Base-by-base conservation (phyloP, 2,113 vertebrate species). In the Argyrosomus japonicus region DNA sequence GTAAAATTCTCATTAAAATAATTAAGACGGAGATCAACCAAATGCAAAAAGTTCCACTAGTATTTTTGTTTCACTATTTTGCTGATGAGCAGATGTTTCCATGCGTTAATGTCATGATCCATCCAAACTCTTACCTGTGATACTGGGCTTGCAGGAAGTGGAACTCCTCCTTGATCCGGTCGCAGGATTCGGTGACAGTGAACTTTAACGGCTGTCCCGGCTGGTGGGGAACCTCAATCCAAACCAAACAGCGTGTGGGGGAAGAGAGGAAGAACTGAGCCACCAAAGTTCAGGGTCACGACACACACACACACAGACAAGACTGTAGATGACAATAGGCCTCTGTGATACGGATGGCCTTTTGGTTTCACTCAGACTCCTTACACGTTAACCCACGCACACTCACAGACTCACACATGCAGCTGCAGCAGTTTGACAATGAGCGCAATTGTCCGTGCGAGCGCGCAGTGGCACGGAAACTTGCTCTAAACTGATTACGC, bases 91-190 rank as follows among this genome's bases (percentile, higher is more conserved):
- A 47, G 25, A 36, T 27, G 32, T 47, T 57, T 65, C 45, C 40
- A 70, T 69, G 56, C 15, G n/a, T 27, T 58, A 13, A 29, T 50
- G 50, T 15, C 61, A 40, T 19, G 32, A 51, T 62, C 27, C 54
- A 32, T 53, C 43, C 63, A 27, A 2, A 79, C 62, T 78, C 86
- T 86, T 15, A 98, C 97, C 97, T 98, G 97, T 98, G 97, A 93
- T 97, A 98, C 95, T 98, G 97, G 10, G 97, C 97, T 89, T 98
- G 97, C 27, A 98, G 95, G 83, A 99, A 98, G 95, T 98, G 97
- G 92, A 98, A 98, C 93, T 98, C 97, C 92, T 99, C 97, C 81
- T 99, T 98, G 92, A 99, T 99, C 81, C 97, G 95, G 85, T 99
- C 97, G 92, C 97, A 94, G 57, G 97, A 97, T 90, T 99, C 97